These are phyloP conservation scores for Heteronetta atricapilla DNA, from an alignment of 2,113 vertebrate species.

Conservation along the genomic window DNA sequence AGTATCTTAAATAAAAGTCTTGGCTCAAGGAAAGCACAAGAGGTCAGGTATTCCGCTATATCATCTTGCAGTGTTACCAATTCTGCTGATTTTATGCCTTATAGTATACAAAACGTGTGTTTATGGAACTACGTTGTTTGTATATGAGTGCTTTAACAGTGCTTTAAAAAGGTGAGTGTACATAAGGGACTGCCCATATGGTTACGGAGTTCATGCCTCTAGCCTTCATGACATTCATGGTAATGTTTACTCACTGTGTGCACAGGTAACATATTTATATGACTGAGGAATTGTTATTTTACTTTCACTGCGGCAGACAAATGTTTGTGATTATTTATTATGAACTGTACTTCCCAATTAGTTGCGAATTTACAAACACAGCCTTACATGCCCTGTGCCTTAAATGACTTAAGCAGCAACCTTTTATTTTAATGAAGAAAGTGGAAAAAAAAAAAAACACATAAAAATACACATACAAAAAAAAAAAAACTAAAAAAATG, in stretches of 20 bases:
- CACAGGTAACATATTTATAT: neutral
- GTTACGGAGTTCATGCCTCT: neutral
- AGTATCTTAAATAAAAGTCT: neutral
- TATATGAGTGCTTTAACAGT: neutral
- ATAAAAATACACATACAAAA: neutral
- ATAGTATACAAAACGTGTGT: neutral
- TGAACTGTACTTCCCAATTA: neutral
- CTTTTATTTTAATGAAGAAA: neutral
- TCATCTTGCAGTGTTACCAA: neutral
- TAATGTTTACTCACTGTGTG: neutral
- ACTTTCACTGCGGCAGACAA: neutral
- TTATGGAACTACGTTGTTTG: neutral
- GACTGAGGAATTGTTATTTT: neutral
- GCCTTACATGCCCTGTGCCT: neutral
- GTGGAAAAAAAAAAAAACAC: too few relatives aligned
- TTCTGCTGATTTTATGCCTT: neutral
- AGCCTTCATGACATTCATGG: neutral
- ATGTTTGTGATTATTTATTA: neutral
- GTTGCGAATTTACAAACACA: neutral
- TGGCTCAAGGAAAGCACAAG: neutral
- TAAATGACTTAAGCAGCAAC: neutral
- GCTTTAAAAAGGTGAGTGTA: neutral
- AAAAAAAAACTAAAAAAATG: neutral
- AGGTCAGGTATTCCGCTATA: rapidly evolving
- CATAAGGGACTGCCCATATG: neutral